Evolutionary conservation across 37 sponge, comb jelly and placozoan species (phyloP), one percentile per base, ranked within the genome.

Genomic region (Beroe forskalii): DNA sequence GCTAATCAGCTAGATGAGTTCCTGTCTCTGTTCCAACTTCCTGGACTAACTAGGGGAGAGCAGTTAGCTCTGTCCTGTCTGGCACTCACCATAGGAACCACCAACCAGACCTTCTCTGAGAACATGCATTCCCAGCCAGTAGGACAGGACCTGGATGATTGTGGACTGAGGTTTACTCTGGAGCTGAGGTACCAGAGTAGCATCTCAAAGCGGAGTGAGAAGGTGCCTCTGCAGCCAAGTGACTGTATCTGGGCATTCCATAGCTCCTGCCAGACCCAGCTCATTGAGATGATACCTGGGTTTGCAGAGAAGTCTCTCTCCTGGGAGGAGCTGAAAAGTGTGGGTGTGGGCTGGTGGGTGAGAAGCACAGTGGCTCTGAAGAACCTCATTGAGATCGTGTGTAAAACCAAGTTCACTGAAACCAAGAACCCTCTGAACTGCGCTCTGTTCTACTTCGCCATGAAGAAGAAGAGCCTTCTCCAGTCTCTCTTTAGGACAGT

Each of bases 231-330:
- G 2, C 60, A 91, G 35, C 90, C 96, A 0, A 43, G 76, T 12
- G 95, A 94, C 62, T 93, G 95, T 62, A 92, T 95, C 20, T 98
- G 99, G 99, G 99, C 96, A 19, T 98, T 96, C 62, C 99, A 98
- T 63, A 96, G 97, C 2, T 93, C 94, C 35, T 95, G 95, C 27
- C 95, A 96, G 76, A 83, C 40, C 0, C 94, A 98, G 35, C 86
- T 98, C 62, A 83, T 98, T 0, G 67, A 94, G 0, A 66, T 95
- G 17, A 28, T 98, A 0, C 99, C 99, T 0, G 94, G 93, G 43
- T 89, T 98, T 0, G 93, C 93, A 41, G 76, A 76, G 30, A 91
- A 93, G 42, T 42, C 90, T n/a, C 91, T 93, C 36, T 90, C 43
- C 6, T 98, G 99, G 99, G 89, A 67, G 19, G 93, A 94, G 40